Percentiles rank a stretch among this genome's conserved stretches.
Conservation (phyloP, 2,888 invertebrate genomes). For the Dynastes maya region DNA sequence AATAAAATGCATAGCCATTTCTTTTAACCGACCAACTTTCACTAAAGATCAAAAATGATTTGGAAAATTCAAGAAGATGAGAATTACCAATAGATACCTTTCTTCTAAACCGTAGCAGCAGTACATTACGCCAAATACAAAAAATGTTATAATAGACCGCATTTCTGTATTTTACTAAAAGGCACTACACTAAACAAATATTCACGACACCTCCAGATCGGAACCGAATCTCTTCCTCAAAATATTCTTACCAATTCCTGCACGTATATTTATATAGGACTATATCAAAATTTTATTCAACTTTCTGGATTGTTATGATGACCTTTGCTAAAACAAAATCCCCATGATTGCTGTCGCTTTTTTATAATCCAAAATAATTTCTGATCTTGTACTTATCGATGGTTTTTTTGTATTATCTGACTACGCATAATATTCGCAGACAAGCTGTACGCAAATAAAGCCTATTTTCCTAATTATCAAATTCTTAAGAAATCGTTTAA, state of each 20-base stretch:
- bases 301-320: slow-evolving; percentile 11
- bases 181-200: not conserved
- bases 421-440: too few relatives aligned
- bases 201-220: not conserved
- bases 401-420: too few relatives aligned
- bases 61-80: not conserved
- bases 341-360: too few relatives aligned
- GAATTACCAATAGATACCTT: slow-evolving; percentile 1
- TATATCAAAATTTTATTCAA: not conserved
- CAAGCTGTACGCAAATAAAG: too few relatives aligned
- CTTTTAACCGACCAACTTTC: not conserved
- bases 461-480: too few relatives aligned
- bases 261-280: slow-evolving; percentile 4
- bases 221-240: not conserved
- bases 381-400: too few relatives aligned
- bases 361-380: too few relatives aligned
- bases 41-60: not conserved
- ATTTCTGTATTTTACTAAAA: not conserved
- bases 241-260: not conserved
- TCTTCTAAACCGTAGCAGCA: slow-evolving; percentile 3
- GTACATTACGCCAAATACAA: not conserved
- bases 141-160: slow-evolving; percentile 4
- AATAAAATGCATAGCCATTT: slow-evolving; percentile 28
- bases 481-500: too few relatives aligned
- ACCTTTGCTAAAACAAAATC: too few relatives aligned